phyloP scores from a whole-genome alignment of 64 coral and sea anemone genomes.

The Montipora cactus region DNA sequence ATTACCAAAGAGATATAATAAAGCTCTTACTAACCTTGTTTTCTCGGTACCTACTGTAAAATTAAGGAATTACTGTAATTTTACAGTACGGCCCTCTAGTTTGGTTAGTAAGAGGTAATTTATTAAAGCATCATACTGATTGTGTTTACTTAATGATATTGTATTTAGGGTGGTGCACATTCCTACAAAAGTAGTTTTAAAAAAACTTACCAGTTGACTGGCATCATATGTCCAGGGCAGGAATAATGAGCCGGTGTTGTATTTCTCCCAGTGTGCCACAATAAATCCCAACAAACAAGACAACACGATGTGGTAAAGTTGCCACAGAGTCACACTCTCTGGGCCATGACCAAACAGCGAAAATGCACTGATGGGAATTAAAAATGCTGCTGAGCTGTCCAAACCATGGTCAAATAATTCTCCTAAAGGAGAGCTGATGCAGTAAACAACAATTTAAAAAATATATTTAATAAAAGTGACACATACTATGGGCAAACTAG shows the following conservation, averaged over 20 bases:
- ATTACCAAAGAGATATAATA: no score
- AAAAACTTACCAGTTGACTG: conserved; percentile 86
- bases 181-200: background rate
- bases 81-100: no score
- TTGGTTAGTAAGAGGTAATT: no score
- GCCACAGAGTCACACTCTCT: conserved; percentile 62
- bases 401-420: conserved; percentile 99
- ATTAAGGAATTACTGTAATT: no score
- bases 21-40: no score
- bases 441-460: background rate
- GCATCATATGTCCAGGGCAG: conserved; percentile 97
- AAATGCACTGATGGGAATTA: conserved; percentile 80
- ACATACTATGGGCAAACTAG: no score
- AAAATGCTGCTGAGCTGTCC: conserved; percentile 93
- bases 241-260: conserved; percentile 90
- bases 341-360: conserved; percentile 88
- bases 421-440: conserved; percentile 90
- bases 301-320: conserved; percentile 73
- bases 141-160: no score
- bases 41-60: no score
- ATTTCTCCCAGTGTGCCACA: conserved; percentile 97
- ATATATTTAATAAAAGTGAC: no score
- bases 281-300: conserved; percentile 87
- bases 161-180: no score
- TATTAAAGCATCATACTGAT: no score